Evolutionary conservation across 2,888 invertebrate species (phyloP), one percentile per base, ranked within the genome.

Genomic region (Opisthograptis luteolata): DNA sequence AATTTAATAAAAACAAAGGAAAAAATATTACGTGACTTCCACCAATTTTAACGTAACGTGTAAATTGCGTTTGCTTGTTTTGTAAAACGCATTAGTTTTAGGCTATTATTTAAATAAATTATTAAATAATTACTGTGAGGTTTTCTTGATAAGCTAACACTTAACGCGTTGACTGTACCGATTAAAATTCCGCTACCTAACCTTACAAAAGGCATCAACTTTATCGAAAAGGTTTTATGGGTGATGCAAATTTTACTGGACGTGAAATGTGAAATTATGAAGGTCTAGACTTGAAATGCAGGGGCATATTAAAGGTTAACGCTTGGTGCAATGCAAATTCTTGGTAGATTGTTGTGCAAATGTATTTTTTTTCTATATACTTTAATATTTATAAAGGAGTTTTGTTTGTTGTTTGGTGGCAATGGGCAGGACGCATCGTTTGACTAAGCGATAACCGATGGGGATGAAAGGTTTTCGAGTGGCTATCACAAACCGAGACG

Each of bases 161-260:
- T 30, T 30, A 15, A 12, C 3, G 30, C 8, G 28, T 12, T 30
- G n/a, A n/a, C 13, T 14, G 30, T 30, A 15, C 14, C 10, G 3
- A 31, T 8, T 34, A 17, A 36, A 7, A 15, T 10, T 32, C 17
- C 10, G 17, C 13, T 13, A 32, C 2, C 9, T 9, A 13, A 13
- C 20, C 27, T 9, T 14, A 24, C 17, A 5, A 20, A 27, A 34
- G 31, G 19, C 31, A n/a, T 46, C 28, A 48, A 46, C 15, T 48
- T 55, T 51, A 59, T 54, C 52, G 44, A 47, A 51, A 31, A 35
- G 39, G 25, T 55, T 58, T 54, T 42, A 53, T 31, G 31, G 47
- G 37, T 39, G 48, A 53, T 49, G 56, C 47, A 51, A 42, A 48
- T 48, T 47, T 51, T 27, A 24, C 42, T 27, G 24, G 43, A 51